phyloP scores from a whole-genome alignment of 2,113 vertebrate species.

The Apaloderma vittatum region DNA sequence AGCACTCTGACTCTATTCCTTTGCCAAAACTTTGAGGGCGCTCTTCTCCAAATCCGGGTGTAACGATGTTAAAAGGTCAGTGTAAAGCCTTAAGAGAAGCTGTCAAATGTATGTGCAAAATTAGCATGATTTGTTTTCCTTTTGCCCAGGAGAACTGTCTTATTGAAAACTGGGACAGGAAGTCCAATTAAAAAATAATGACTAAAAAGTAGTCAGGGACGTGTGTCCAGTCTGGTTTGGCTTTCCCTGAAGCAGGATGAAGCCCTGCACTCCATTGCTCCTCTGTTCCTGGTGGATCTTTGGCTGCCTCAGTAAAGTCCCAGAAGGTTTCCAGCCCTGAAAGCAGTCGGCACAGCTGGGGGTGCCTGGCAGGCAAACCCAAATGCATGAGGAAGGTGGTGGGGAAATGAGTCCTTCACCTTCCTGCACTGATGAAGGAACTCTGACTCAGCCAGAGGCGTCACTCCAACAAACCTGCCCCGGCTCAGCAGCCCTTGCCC shows the following conservation, averaged over 20 bases:
- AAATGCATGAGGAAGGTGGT: rapidly evolving
- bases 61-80: not conserved
- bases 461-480: rapidly evolving
- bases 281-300: not conserved
- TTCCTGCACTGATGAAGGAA: not conserved
- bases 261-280: not conserved
- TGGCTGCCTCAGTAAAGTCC: not conserved
- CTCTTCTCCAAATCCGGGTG: not conserved
- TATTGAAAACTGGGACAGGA: not conserved
- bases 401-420: not conserved
- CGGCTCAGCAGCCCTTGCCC: rapidly evolving
- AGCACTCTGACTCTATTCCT: not conserved
- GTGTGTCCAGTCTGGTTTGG: rapidly evolving
- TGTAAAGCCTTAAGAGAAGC: not conserved
- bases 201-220: not conserved
- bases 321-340: not conserved
- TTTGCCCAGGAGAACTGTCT: not conserved
- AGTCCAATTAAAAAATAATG: not conserved
- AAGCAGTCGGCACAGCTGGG: rapidly evolving
- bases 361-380: rapidly evolving
- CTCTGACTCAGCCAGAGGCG: not conserved
- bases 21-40: not conserved
- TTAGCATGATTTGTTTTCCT: not conserved
- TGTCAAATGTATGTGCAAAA: not conserved
- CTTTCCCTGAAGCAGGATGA: not conserved